These are phyloP conservation scores for Sebastolobus alascanus DNA, from an alignment of 2,797 vertebrate genomes.

Conservation along the genomic window DNA sequence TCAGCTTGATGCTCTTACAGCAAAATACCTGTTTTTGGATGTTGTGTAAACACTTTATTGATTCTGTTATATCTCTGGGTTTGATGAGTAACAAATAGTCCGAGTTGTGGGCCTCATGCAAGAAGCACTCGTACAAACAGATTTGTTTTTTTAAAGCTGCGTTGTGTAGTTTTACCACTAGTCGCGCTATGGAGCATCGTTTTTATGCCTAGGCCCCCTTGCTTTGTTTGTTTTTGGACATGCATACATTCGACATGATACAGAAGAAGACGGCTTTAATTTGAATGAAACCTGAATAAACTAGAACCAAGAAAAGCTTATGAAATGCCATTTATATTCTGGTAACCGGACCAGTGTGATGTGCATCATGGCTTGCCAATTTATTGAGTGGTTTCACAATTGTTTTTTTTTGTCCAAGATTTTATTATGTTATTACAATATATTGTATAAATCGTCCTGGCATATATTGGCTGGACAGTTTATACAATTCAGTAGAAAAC, in stretches of 20 bases:
- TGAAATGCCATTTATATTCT: background rate
- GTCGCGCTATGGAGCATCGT: background rate
- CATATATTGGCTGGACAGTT: background rate
- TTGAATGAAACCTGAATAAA: background rate
- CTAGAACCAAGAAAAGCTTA: background rate
- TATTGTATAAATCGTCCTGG: background rate
- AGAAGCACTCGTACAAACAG: background rate
- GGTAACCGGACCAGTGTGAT: background rate
- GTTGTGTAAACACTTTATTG: background rate
- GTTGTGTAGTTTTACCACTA: background rate
- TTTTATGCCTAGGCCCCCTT: background rate
- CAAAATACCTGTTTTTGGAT: constrained; percentile 13
- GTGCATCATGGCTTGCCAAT: background rate
- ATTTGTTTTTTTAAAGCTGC: constrained; percentile 1
- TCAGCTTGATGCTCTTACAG: constrained; percentile 6
- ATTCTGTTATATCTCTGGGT: background rate
- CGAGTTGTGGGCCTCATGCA: background rate
- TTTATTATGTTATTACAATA: background rate
- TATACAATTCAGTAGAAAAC: background rate
- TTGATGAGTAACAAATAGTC: background rate
- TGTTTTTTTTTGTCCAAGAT: background rate
- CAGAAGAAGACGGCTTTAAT: background rate
- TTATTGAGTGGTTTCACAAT: background rate
- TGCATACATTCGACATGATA: background rate
- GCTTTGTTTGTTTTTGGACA: background rate